phyloP scores from a whole-genome alignment of 2,113 vertebrate genomes.

The Nothobranchius kuhntae region DNA sequence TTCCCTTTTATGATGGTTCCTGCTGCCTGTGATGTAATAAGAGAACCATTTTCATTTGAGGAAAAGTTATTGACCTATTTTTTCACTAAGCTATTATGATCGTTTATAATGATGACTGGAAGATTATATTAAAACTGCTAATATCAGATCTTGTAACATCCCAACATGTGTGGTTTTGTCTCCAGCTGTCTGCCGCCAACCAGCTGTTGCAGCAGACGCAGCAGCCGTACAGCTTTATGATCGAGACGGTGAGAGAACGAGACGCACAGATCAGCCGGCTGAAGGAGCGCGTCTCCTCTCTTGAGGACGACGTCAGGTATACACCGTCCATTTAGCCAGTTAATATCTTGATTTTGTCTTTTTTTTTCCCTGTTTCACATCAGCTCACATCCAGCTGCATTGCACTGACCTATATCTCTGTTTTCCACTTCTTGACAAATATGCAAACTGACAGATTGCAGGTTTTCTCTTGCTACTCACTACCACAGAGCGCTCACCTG shows the following conservation, averaged over 20 bases:
- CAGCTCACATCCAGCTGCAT: not conserved
- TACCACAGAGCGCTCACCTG: constrained; percentile 24
- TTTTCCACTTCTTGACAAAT: constrained; percentile 25
- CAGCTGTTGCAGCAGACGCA: constrained; percentile 88
- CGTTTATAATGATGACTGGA: too few species aligned
- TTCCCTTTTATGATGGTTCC: too few species aligned
- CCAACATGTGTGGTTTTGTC: constrained; percentile 29
- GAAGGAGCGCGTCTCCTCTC: constrained; percentile 79
- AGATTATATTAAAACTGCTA: not conserved
- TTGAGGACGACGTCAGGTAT: constrained; percentile 90
- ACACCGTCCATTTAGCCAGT: not conserved
- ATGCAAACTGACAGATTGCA: constrained; percentile 54
- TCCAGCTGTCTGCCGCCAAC: constrained; percentile 86
- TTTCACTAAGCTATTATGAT: too few species aligned
- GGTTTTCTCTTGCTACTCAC: constrained; percentile 63
- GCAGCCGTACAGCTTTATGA: constrained; percentile 93
- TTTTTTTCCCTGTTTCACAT: not conserved
- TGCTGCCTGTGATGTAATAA: too few species aligned
- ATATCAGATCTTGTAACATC: not conserved
- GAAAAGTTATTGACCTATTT: not conserved
- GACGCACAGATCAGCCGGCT: constrained; percentile 86
- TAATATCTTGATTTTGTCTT: not conserved
- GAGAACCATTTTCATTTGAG: too few species aligned
- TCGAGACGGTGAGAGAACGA: constrained; percentile 88
- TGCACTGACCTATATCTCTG: constrained; percentile 24